A percentile compares a stretch with the other conserved stretches of the same genome.
These are phyloP conservation scores for Megastigmus dorsalis DNA, from an alignment of 2,888 invertebrate genomes.

Conservation along the genomic window DNA sequence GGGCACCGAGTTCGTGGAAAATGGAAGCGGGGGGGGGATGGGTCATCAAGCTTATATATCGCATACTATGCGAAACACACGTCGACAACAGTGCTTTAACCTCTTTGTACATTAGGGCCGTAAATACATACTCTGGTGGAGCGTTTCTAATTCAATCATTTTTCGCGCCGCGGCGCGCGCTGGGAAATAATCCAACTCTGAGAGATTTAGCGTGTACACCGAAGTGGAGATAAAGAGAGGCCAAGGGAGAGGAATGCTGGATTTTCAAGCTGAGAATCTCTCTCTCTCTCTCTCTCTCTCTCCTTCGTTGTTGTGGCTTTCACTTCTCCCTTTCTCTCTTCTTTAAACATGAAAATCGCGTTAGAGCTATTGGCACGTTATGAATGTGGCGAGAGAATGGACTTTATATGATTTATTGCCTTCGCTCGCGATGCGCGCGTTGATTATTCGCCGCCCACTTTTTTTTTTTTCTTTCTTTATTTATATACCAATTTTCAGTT, in stretches of 20 bases:
- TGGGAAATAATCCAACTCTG: background rate
- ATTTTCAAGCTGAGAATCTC: background rate
- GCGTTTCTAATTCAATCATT: background rate
- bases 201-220: slow-evolving; percentile 26
- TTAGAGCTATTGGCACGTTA: slow-evolving; percentile 35
- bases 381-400: slow-evolving; percentile 13
- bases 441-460: slow-evolving; percentile 11
- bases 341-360: slow-evolving; percentile 41
- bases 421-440: background rate
- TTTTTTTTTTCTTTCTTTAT: background rate
- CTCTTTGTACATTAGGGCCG: too few species aligned
- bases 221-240: slow-evolving; percentile 18
- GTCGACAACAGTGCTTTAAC: too few species aligned
- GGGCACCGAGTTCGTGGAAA: too few species aligned
- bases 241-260: background rate
- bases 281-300: background rate
- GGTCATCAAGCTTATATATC: too few species aligned
- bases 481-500: background rate
- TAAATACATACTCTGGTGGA: background rate
- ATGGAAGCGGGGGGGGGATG: too few species aligned
- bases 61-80: too few species aligned
- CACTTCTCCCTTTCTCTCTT: background rate
- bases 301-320: slow-evolving; percentile 21
- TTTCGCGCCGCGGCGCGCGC: background rate
- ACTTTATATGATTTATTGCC: slow-evolving; percentile 24